These are phyloP conservation scores for Cyphomyrus discorhynchus DNA, from an alignment of 2,113 vertebrate genomes.

Conservation along the genomic window DNA sequence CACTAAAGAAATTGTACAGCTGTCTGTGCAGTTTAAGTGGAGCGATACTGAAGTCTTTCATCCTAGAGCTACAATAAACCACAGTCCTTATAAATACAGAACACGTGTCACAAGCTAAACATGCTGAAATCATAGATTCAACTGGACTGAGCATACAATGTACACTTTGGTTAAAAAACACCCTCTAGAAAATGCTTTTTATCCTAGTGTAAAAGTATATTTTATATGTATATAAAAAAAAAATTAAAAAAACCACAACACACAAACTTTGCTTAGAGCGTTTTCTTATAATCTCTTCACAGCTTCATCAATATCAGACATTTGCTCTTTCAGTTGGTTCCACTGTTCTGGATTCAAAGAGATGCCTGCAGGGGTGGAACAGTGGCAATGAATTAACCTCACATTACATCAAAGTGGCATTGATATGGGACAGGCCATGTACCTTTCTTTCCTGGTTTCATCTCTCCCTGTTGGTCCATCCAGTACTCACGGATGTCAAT, in stretches of 20 bases:
- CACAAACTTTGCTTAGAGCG: not conserved
- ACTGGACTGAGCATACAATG: not conserved
- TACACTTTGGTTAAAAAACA: constrained; percentile 13
- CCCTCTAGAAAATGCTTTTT: constrained; percentile 8
- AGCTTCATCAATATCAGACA: constrained; percentile 74
- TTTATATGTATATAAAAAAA: not conserved
- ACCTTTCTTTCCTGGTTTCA: constrained; percentile 80
- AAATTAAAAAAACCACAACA: not conserved
- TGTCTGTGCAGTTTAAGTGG: not conserved
- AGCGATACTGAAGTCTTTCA: not conserved
- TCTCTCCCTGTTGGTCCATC: constrained; percentile 73
- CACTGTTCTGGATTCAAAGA: constrained; percentile 74
- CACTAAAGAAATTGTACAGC: not conserved
- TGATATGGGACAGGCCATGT: not conserved
- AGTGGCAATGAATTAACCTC: not conserved
- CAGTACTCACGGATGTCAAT: constrained; percentile 77
- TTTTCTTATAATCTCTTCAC: constrained; percentile 61
- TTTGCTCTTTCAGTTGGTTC: constrained; percentile 76
- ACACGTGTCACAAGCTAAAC: not conserved
- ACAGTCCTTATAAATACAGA: constrained; percentile 2
- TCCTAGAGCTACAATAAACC: not conserved
- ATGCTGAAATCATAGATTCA: constrained; percentile 10
- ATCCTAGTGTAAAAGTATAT: constrained; percentile 10
- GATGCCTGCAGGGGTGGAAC: constrained; percentile 58
- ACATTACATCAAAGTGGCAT: not conserved